These are phyloP conservation scores for Pelusios castaneus DNA, from an alignment of 2,113 vertebrate genomes.

Conservation along the genomic window DNA sequence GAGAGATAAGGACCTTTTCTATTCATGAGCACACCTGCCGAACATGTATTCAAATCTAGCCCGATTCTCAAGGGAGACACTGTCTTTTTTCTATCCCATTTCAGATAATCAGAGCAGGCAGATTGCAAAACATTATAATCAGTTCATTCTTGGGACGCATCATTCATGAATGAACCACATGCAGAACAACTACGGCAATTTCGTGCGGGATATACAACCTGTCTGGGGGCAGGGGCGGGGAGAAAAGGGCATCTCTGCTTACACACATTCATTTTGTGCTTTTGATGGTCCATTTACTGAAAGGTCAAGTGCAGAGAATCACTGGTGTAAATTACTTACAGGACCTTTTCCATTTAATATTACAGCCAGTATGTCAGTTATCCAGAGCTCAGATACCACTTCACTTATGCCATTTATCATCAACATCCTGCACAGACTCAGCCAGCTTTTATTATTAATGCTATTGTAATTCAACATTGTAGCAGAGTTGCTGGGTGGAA, in stretches of 20 bases:
- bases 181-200: background rate
- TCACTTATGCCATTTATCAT: slow-evolving; percentile 37
- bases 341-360: slow-evolving; percentile 44
- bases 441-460: rapidly evolving
- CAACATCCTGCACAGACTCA: background rate
- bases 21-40: background rate
- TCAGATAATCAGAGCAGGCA: background rate
- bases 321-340: slow-evolving; percentile 30
- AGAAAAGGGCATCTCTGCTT: background rate
- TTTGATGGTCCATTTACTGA: background rate
- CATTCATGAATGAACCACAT: background rate
- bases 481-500: background rate
- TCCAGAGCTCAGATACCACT: background rate
- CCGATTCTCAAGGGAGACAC: background rate
- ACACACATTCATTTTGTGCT: background rate
- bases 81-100: background rate
- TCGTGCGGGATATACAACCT: background rate
- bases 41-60: background rate
- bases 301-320: background rate
- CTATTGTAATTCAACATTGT: background rate
- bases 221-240: rapidly evolving
- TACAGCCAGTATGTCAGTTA: slow-evolving; percentile 25
- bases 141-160: background rate
- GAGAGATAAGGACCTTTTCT: background rate
- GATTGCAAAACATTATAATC: background rate